Conservation (phyloP, 2,113 vertebrate genomes). For the Sclerurus mexicanus region DNA sequence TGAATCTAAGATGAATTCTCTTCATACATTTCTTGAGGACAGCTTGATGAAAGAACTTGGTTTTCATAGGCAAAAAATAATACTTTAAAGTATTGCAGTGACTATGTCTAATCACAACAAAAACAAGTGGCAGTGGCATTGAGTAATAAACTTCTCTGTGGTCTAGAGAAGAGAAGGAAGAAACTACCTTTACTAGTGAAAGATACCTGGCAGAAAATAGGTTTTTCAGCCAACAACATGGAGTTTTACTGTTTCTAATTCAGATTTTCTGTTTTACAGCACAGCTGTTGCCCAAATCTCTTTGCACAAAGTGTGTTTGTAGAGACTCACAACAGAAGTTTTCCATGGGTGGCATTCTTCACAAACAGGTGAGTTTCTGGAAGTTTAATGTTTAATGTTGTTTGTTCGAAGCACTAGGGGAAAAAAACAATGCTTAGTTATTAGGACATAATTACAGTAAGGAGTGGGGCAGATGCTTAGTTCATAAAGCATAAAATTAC, state of each 20-base stretch:
- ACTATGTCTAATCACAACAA: neutral
- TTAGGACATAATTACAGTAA: neutral
- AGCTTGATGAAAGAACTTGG: neutral
- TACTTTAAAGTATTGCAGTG: neutral
- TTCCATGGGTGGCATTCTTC: conserved; percentile 91
- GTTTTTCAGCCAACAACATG: accelerated
- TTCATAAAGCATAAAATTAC: neutral
- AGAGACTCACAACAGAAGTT: conserved; percentile 87
- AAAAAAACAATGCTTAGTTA: neutral
- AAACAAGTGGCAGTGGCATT: neutral
- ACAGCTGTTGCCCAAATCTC: conserved; percentile 92
- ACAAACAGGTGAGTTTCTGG: conserved; percentile 82
- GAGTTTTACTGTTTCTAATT: neutral
- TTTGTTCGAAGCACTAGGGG: neutral
- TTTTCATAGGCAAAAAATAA: neutral
- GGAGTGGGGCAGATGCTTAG: neutral
- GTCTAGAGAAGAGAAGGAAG: neutral
- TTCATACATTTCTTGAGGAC: neutral
- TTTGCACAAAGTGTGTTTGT: conserved; percentile 92
- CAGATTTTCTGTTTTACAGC: conserved; percentile 75
- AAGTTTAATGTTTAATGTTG: neutral
- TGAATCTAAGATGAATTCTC: neutral
- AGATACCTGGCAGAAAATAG: neutral
- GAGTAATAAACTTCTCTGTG: neutral
- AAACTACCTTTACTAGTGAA: neutral